These are phyloP conservation scores for Argyrosomus japonicus DNA, from an alignment of 2,113 vertebrate species.

Conservation along the genomic window DNA sequence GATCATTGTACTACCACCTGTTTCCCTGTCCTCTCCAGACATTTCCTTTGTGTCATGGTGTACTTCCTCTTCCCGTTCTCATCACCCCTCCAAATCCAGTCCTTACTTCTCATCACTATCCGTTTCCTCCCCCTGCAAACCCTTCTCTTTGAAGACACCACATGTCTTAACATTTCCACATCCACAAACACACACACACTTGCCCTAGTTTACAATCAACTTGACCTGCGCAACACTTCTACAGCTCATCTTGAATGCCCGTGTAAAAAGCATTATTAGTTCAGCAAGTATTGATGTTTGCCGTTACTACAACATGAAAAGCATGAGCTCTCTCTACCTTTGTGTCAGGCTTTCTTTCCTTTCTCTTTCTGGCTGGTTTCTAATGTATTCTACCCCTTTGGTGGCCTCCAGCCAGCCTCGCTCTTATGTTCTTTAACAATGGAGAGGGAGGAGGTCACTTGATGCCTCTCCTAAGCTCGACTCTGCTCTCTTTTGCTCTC, in stretches of 20 bases:
- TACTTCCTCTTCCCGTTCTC: constrained; percentile 62
- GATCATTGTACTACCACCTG: constrained; percentile 48
- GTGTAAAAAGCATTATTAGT: constrained; percentile 17
- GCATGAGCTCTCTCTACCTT: constrained; percentile 31
- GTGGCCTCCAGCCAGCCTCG: constrained; percentile 75
- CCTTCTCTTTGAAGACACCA: constrained; percentile 35
- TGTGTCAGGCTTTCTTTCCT: constrained; percentile 16
- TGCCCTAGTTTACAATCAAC: constrained; percentile 16
- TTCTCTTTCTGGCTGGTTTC: constrained; percentile 48
- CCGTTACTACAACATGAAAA: constrained; percentile 30
- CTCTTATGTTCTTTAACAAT: constrained; percentile 79
- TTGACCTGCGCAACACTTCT: constrained; percentile 9
- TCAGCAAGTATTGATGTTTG: constrained; percentile 26
- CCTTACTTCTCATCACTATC: constrained; percentile 7
- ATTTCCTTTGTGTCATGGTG: constrained; percentile 52
- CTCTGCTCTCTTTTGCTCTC: constrained; percentile 66
- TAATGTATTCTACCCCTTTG: constrained; percentile 78
- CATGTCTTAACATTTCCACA: not conserved
- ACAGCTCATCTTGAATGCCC: not conserved
- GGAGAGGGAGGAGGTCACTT: constrained; percentile 78
- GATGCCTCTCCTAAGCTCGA: constrained; percentile 72
- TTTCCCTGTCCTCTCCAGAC: constrained; percentile 58
- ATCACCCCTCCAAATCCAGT: constrained; percentile 19
- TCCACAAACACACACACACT: not conserved
- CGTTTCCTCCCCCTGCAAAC: constrained; percentile 17